Base-by-base conservation (phyloP, 1,140 invertebrate species). In the Scaptodrosophila lebanonensis region DNA sequence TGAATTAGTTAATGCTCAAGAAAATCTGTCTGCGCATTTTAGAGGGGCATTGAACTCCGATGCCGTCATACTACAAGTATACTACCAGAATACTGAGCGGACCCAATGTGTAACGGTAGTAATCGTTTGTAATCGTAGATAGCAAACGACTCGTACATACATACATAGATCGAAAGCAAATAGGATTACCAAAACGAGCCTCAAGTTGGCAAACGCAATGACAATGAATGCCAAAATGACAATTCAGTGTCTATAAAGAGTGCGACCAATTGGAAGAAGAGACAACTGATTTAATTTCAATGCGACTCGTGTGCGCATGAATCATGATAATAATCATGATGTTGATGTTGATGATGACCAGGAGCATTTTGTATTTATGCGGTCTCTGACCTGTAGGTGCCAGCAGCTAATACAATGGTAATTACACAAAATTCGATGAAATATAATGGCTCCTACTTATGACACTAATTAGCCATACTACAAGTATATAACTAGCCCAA, bases 151-250 rank as follows among this genome's bases (percentile, higher is more conserved):
- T n/a, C n/a, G n/a, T n/a, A n/a, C n/a, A n/a, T n/a, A n/a, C n/a
- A n/a, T n/a, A n/a, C n/a, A n/a, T n/a, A n/a, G n/a, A 44, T 51
- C 49, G 40, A 67, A 73, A 67, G 54, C 42, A 53, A 79, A 79
- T 82, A 62, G 75, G 75, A 82, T 79, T 79, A 82, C 69, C 75
- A 82, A 79, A 77, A 77, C 43, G 44, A 72, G 68, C 22, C 22
- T 4, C 22, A 25, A 4, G 8, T 25, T 25, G 22, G 22, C 22
- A 25, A 25, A 25, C 22, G 3, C 52, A 17, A 62, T 52, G 9
- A 32, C 22, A 63, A 62, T 62, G 53, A 57, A 25, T 25, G 22
- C 52, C 56, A 57, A 43, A 50, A 29, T 36, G 47, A 45, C n/a
- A 47, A 33, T 45, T 54, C 7, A 35, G 39, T 45, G 30, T 58